Evolutionary conservation across 2,888 invertebrate species (phyloP), one percentile per base, ranked within the genome.

Genomic region (Aphodius sticticus): DNA sequence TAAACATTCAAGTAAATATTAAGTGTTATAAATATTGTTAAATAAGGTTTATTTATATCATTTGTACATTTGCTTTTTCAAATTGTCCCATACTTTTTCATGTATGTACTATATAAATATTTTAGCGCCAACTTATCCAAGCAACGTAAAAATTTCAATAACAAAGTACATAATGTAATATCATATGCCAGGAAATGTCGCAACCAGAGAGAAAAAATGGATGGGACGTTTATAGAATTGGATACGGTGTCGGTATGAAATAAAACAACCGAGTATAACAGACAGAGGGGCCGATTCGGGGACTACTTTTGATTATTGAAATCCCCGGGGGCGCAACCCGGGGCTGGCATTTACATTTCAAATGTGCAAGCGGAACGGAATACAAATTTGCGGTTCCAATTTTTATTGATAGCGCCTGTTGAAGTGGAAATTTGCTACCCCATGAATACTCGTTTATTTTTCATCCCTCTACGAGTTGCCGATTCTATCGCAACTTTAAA

Each of bases 231-330:
- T 53, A 53, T 9, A 53, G 53, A 53, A 53, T 53, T 53, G 53
- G 7, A 53, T 53, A 53, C 53, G 12, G 12, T 53, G 53, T 53
- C 1, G 53, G 53, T 53, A 53, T 53, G 53, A 5, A 1, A 53
- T 53, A 12, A 53, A 53, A 53, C 53, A 53, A 53, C 2, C 53
- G 53, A 53, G 12, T 53, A 53, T 53, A 53, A 53, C 53, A 53
- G 9, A 53, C 7, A 53, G 53, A 7, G 53, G 53, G 12, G 53
- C 4, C 7, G 53, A 53, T 9, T 12, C 26, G 35, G 35, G 7
- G n/a, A 37, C 74, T 35, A 74, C 74, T 74, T 74, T 74, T 74
- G 74, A 74, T 74, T 74, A 74, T 74, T 74, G 74, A 74, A 74
- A 74, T 74, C 74, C 37, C 74, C 4, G 36, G 74, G 36, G 74